Evolutionary conservation across 2,113 vertebrate genomes (phyloP), one percentile per base, ranked within the genome.

Genomic region (Perca flavescens): DNA sequence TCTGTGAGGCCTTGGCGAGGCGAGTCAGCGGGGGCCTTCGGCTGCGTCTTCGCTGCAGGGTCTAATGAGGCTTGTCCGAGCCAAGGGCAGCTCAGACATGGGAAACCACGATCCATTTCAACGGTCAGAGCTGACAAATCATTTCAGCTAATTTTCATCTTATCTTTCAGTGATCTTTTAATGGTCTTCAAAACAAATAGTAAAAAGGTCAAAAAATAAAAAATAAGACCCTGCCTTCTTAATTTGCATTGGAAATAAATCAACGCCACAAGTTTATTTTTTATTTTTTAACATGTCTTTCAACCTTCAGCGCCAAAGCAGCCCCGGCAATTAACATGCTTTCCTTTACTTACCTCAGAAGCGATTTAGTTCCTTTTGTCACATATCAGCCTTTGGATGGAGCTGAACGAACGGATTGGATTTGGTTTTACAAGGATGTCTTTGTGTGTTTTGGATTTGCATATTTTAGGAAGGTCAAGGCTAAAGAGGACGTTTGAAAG

Each of bases 391-490:
- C 64, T 52, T 71, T 73, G 57, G 43, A 74, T 21, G 25, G 62
- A 62, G 58, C 53, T 60, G 71, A 79, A 83, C 46, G 16, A 91
- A 87, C 82, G 66, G 66, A 79, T 58, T 53, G 65, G 52, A 69
- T 82, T 82, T 56, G 19, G 54, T 77, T 34, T 81, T 62, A 85
- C 77, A 76, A 81, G 60, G 50, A 61, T 14, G 75, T 79, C 77
- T 83, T 84, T 91, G 79, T 88, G 78, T 71, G 74, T 72, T 83
- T 69, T 13, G 21, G 75, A 80, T 86, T 78, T 69, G 75, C 85
- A 84, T 74, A 75, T 56, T 82, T 78, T 74, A 84, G 9, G 7
- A 72, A 81, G 82, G 73, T 86, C 70, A 52, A 69, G 43, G 52
- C 63, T 54, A 63, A 83, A 73, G 65, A 81, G 72, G 36, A 25